phyloP scores from a whole-genome alignment of 1,140 invertebrate species.

The Vanessa tameamea region DNA sequence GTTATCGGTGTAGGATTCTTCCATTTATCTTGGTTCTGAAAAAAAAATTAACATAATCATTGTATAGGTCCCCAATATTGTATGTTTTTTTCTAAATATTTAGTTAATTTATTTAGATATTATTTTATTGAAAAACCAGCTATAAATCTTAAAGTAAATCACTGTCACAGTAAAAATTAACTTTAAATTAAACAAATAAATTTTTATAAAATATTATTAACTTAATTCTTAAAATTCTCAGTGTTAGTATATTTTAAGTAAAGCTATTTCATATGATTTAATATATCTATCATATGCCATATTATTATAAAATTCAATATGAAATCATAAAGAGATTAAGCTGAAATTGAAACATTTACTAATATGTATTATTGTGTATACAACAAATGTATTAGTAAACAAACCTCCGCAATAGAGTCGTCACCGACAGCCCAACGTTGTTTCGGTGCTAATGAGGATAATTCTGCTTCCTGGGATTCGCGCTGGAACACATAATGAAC shows the following conservation, averaged over 20 bases:
- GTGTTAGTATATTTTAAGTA: no score
- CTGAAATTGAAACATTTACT: neutral
- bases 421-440: conserved; percentile 90
- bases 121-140: no score
- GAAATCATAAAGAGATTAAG: no score
- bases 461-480: conserved; percentile 87
- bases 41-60: conserved; percentile 46
- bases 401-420: conserved; percentile 88
- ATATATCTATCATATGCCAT: no score
- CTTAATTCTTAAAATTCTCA: no score
- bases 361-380: neutral
- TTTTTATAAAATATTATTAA: no score
- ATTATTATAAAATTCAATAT: neutral
- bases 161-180: no score
- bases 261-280: no score
- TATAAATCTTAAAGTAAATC: no score
- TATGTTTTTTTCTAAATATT: no score
- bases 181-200: no score
- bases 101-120: no score
- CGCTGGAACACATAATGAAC: conserved; percentile 94
- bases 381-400: conserved; percentile 40
- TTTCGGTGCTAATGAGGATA: conserved; percentile 86
- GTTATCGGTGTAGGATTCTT: conserved; percentile 81
- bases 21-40: conserved; percentile 88
- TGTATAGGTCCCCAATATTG: neutral